Evolutionary conservation across 30 jellyfish, hydroid and myxozoan genomes (phyloP), one percentile per base, ranked within the genome.

Genomic region (Cassiopea xamachana): DNA sequence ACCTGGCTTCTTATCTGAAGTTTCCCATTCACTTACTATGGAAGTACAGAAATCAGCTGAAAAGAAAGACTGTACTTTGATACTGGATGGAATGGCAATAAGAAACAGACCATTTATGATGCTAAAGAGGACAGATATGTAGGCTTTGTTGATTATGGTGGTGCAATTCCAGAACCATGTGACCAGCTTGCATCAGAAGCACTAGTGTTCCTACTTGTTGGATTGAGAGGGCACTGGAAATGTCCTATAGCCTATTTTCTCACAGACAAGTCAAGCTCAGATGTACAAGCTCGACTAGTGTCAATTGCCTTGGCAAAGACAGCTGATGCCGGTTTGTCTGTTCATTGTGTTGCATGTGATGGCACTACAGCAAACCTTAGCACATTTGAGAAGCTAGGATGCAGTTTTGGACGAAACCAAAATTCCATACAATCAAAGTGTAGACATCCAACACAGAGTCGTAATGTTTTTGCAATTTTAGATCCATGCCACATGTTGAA

Each of bases 51-150:
- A 50, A 46, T 74, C 90, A 4, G 83, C 94, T 55, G 89, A 77
- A 1, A 75, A 70, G 79, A 85, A 72, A 49, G 87, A 87, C 18
- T 87, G 94, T 75, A 90, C 89, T n/a, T 50, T 87, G 73, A 76
- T 87, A 19, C 18, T 87, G 77, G 94, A 87, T 87, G 94, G 83
- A 9, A 87, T 76, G 94, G 94, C 94, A 60, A 87, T 87, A 7
- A 75, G 94, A 87, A 87, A 60, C 83, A 87, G 46, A 51, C 79
- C 46, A 45, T 85, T 16, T 74, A 85, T 71, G 89, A 85, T 61
- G 17, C 59, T 10, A 60, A 71, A 15, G 39, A 6, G 49, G 94
- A 87, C 83, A 19, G 73, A 47, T 87, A 87, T 77, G 89, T 77
- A 6, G 94, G 94, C 43, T 87, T 87, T 61, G 55, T 67, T 12